Conservation (phyloP, 2,888 invertebrate species). For the Phalera bucephala region DNA sequence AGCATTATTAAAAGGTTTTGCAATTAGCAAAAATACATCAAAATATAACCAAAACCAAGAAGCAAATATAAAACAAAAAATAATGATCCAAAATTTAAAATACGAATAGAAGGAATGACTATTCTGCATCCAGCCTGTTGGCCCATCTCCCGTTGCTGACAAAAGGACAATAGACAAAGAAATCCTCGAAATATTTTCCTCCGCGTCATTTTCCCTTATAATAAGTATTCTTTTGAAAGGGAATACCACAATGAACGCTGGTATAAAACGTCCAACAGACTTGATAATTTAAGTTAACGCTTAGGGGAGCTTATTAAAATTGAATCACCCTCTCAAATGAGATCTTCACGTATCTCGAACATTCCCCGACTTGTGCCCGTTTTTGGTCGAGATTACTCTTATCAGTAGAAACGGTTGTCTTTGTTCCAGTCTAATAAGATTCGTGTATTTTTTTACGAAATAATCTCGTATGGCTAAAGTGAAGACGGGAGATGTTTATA, state of each 20-base stretch:
- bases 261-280: slow-evolving; percentile 46
- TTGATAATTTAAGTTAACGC: slow-evolving; percentile 58
- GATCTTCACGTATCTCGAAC: too few species aligned
- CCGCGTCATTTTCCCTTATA: too few species aligned
- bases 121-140: slow-evolving; percentile 38
- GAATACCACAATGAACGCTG: slow-evolving; percentile 46
- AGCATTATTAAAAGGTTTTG: too few species aligned
- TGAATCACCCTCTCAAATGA: too few species aligned
- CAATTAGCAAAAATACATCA: too few species aligned
- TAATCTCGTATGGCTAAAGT: too few species aligned
- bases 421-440: slow-evolving; percentile 28
- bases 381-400: slow-evolving; percentile 38
- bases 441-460: too few species aligned
- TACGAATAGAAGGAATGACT: slow-evolving; percentile 30
- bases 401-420: too few species aligned
- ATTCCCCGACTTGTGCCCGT: too few species aligned
- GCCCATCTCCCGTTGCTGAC: slow-evolving; percentile 34
- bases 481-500: too few species aligned
- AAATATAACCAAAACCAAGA: background rate
- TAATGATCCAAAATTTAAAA: slow-evolving; percentile 15
- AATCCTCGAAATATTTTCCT: slow-evolving; percentile 40
- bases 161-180: too few species aligned
- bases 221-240: too few species aligned
- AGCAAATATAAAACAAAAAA: background rate
- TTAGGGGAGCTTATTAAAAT: slow-evolving; percentile 58